Conservation (phyloP, 1,140 invertebrate genomes). For the Cherax destructor region DNA sequence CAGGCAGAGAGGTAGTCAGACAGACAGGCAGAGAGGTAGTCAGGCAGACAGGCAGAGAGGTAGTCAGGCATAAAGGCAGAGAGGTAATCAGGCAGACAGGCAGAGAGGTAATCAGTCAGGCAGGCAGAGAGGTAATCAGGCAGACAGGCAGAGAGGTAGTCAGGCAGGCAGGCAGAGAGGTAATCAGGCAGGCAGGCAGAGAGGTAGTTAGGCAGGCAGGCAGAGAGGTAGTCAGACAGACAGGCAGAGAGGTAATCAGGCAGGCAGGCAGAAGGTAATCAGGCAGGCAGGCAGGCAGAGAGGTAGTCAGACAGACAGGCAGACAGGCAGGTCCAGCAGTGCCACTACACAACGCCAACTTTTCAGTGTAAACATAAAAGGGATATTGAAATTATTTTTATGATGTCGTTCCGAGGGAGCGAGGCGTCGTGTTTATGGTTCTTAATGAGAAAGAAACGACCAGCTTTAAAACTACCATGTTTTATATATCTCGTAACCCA, state of each 20-base stretch:
- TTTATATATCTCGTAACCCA: not conserved
- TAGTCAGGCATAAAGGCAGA: not conserved
- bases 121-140: too few relatives aligned
- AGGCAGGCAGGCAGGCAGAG: too few relatives aligned
- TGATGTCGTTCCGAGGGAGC: conserved; percentile 29
- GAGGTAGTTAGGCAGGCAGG: too few relatives aligned
- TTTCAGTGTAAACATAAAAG: conserved; percentile 28
- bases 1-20: too few relatives aligned
- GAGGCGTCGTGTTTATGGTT: conserved; percentile 27
- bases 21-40: too few relatives aligned
- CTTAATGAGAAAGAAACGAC: conserved; percentile 50
- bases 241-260: too few relatives aligned
- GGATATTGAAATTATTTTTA: conserved; percentile 33
- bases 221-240: too few relatives aligned
- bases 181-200: too few relatives aligned
- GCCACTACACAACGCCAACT: not conserved
- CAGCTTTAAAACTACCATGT: not conserved
- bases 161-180: too few relatives aligned
- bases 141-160: too few relatives aligned
- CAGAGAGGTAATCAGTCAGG: too few relatives aligned
- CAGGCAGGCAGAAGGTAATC: too few relatives aligned
- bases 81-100: not conserved
- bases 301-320: not conserved
- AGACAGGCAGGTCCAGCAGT: not conserved
- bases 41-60: not conserved